These are phyloP conservation scores for Athalia cordata DNA, from an alignment of 2,888 invertebrate species.

Conservation along the genomic window DNA sequence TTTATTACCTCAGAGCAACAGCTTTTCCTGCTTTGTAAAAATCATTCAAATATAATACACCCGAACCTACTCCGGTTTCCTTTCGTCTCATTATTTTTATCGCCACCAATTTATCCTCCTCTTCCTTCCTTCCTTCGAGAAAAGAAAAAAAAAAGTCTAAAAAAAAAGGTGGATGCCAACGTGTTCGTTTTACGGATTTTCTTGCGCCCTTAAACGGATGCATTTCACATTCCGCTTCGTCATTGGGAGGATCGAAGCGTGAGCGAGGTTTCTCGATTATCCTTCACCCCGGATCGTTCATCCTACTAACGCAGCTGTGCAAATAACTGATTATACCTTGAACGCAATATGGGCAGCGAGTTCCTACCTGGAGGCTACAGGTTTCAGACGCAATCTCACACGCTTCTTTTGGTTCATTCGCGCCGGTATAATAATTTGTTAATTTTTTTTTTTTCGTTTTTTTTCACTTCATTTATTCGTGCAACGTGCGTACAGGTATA, in stretches of 20 bases:
- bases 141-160: conserved; percentile 53
- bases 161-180: too few species aligned
- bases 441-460: conserved; percentile 30
- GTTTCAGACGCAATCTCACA: conserved; percentile 44
- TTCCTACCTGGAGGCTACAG: conserved; percentile 24
- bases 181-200: not conserved
- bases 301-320: conserved; percentile 58
- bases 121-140: conserved; percentile 50
- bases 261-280: conserved; percentile 47
- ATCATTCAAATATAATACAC: too few species aligned
- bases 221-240: conserved; percentile 64
- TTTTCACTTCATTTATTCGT: not conserved
- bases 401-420: conserved; percentile 47
- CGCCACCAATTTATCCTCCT: conserved; percentile 65
- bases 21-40: too few species aligned
- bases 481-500: too few species aligned
- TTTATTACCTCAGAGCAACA: too few species aligned
- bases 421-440: conserved; percentile 31
- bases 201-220: not conserved
- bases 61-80: conserved; percentile 19
- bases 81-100: conserved; percentile 54
- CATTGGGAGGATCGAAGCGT: conserved; percentile 55
- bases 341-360: conserved; percentile 17
- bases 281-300: conserved; percentile 55
- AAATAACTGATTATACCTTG: conserved; percentile 60